Percentiles rank a stretch among this genome's conserved stretches.
phyloP scores from a whole-genome alignment of 2,797 vertebrate species.

The Sebastes variabilis region DNA sequence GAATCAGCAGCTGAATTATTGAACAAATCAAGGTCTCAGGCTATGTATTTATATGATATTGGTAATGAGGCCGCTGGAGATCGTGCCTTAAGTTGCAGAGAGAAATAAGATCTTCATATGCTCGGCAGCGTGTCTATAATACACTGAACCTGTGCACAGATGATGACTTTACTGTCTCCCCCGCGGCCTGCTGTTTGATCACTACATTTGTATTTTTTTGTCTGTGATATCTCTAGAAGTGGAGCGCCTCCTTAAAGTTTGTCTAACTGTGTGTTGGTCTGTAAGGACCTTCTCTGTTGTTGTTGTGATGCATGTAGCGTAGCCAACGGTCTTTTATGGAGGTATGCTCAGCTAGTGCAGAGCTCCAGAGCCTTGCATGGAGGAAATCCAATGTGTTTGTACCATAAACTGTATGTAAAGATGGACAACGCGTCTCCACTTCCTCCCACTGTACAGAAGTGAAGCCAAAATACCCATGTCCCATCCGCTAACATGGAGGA shows the following conservation, averaged over 20 bases:
- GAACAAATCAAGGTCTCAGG: conserved; percentile 60
- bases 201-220: not conserved
- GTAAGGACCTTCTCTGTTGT: not conserved
- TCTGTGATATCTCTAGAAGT: not conserved
- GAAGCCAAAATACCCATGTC: too few species aligned
- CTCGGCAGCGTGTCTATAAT: not conserved
- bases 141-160: not conserved
- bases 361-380: not conserved
- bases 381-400: not conserved
- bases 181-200: not conserved
- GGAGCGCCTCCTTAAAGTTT: not conserved
- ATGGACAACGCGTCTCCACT: too few species aligned
- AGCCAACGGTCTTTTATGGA: not conserved
- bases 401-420: too few species aligned
- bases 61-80: conserved; percentile 70
- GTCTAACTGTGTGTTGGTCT: not conserved
- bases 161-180: conserved; percentile 27
- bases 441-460: too few species aligned
- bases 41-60: conserved; percentile 62
- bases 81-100: not conserved
- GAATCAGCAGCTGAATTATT: conserved; percentile 64
- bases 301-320: not conserved
- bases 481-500: too few species aligned
- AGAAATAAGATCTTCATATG: conserved; percentile 26
- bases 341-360: not conserved